Evolutionary conservation across 2,888 invertebrate genomes (phyloP).

Genomic region (Tetramorium bicarinatum): DNA sequence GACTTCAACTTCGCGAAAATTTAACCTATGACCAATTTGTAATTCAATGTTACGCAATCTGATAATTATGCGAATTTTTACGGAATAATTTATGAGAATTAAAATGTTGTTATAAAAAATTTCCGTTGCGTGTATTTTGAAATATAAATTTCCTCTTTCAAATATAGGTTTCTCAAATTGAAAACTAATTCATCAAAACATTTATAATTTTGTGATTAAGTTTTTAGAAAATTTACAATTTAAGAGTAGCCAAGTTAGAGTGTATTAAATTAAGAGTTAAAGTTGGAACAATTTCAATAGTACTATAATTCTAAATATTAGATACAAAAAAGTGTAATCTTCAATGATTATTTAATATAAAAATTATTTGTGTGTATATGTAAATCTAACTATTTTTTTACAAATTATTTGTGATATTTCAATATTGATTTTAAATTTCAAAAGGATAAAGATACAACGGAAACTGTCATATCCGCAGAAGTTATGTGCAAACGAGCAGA

Average conservation of each 20-base stretch:
- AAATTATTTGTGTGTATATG: background rate
- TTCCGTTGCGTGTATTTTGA: background rate
- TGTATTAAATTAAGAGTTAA: background rate
- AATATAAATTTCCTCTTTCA: background rate
- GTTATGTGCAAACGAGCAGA: slow-evolving; percentile 33
- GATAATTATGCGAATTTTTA: background rate
- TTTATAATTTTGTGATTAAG: background rate
- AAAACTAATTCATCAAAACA: background rate
- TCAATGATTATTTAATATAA: background rate
- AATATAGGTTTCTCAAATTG: background rate
- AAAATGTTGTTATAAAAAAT: background rate
- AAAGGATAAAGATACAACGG: background rate
- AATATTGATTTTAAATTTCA: slow-evolving; percentile 7
- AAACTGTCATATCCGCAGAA: slow-evolving; percentile 12
- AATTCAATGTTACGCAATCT: slow-evolving; percentile 1
- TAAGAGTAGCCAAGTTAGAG: background rate
- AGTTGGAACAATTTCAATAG: background rate
- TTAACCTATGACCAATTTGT: background rate
- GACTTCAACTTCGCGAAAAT: slow-evolving; percentile 26
- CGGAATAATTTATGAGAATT: background rate
- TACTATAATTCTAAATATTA: background rate
- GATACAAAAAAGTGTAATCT: background rate
- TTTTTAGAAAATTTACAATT: background rate
- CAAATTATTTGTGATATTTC: background rate
- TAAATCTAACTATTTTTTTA: background rate